Base-by-base conservation (phyloP, 2,797 vertebrate genomes). In the Epinephelus coioides region DNA sequence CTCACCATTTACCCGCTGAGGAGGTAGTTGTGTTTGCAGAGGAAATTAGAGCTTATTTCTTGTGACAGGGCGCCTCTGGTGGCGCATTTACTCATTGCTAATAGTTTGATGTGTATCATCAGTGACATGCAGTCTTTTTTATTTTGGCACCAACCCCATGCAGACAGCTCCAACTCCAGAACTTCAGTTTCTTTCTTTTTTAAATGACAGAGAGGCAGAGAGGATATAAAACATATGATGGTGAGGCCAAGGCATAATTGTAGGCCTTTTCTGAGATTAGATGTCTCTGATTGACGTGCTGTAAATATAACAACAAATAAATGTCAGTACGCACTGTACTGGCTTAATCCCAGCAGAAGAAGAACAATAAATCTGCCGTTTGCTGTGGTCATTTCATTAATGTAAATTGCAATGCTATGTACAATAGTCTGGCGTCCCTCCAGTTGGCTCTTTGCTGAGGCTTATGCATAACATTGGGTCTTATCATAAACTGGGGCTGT, bases 301-400 rank as follows among this genome's bases (percentile, higher is more conserved):
- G 83, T 93, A 93, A 94, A 92, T 92, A 92, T 89, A 92, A 93
- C 90, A 93, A 89, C 84, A 89, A 92, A 91, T 91, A 92, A 91
- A 93, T 85, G 89, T 91, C 92, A 91, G 76, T 83, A 44, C 25
- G 79, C 87, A 84, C 86, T 89, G 89, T 86, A 88, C 81, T 91
- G 87, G 87, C 91, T 79, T 83, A 77, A 92, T 89, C 90, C 88
- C 88, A 83, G 78, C 84, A 80, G 86, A 78, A 88, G 78, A 85
- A 57, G 63, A 80, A 91, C 86, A 82, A 88, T 92, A 91, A 93
- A 92, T 92, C 88, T 86, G 75, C 64, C 84, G 72, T 92, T 92
- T 84, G 86, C 88, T 89, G 89, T 90, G 89, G 91, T 91, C 79
- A 91, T 92, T 93, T 91, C 89, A 92, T 93, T 93, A 93, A 94